Evolutionary conservation across 2,888 invertebrate genomes (phyloP).

Genomic region (Athetis lepigone): DNA sequence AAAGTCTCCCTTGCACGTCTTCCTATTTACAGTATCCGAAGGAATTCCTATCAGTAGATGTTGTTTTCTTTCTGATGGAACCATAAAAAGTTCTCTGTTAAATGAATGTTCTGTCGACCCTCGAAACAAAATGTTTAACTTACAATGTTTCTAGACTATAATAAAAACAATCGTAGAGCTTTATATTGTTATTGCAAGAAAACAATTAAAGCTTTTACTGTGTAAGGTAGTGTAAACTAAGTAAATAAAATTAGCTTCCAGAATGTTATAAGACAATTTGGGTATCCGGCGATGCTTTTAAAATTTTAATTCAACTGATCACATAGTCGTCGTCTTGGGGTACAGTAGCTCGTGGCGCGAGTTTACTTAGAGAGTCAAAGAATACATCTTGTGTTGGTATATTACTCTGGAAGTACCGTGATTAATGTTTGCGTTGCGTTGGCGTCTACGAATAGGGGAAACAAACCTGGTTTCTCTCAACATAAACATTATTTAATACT

Average conservation of each 20-base stretch:
- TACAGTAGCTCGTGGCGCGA: slow-evolving; percentile 36
- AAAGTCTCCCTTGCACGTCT: slow-evolving; percentile 83
- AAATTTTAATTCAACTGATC: slow-evolving; percentile 59
- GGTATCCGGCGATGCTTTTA: slow-evolving; percentile 43
- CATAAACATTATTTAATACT: slow-evolving; percentile 33
- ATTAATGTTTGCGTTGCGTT: slow-evolving; percentile 54
- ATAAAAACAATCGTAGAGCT: slow-evolving; percentile 79
- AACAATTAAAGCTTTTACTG: slow-evolving; percentile 75
- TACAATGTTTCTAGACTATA: slow-evolving; percentile 80
- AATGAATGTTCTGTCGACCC: slow-evolving; percentile 82
- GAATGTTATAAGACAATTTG: slow-evolving; percentile 31
- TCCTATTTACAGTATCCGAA: slow-evolving; percentile 86
- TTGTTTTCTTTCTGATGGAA: slow-evolving; percentile 84
- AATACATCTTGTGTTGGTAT: slow-evolving; percentile 51
- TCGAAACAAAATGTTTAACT: slow-evolving; percentile 80
- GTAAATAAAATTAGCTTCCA: slow-evolving; percentile 42
- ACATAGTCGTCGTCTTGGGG: slow-evolving; percentile 45
- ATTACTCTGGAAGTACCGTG: slow-evolving; percentile 58
- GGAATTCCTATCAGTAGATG: slow-evolving; percentile 87
- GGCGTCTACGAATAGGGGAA: slow-evolving; percentile 36
- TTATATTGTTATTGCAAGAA: slow-evolving; percentile 75
- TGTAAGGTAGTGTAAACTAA: slow-evolving; percentile 27
- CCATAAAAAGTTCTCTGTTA: slow-evolving; percentile 85
- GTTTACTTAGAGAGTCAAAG: slow-evolving; percentile 59
- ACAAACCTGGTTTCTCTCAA: slow-evolving; percentile 31